These are phyloP conservation scores for Microtus pennsylvanicus DNA, from an alignment of 2,113 vertebrate genomes.

Conservation along the genomic window DNA sequence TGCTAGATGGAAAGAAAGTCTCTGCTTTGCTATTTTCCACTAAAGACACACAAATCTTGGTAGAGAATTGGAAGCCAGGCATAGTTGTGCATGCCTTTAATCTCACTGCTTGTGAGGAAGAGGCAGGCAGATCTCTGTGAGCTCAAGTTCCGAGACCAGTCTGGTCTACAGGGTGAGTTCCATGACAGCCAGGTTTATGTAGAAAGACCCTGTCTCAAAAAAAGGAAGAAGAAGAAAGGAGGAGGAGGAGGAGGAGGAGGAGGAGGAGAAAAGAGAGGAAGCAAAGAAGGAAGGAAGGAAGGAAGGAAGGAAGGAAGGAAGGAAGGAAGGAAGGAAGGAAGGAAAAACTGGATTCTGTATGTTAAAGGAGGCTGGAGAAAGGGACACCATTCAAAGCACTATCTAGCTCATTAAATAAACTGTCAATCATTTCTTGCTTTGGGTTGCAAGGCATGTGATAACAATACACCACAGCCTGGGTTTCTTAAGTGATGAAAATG, in stretches of 20 bases:
- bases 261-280: too few relatives aligned
- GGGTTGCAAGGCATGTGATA: background rate
- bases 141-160: background rate
- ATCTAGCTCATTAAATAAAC: background rate
- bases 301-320: background rate
- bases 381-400: background rate
- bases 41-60: background rate
- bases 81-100: background rate
- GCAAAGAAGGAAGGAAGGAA: too few relatives aligned
- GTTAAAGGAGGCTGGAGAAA: background rate
- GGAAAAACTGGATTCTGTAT: background rate
- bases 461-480: background rate
- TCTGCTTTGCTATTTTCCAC: background rate
- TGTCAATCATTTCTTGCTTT: background rate
- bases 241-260: too few relatives aligned
- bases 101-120: background rate
- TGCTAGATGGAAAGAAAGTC: background rate
- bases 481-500: background rate
- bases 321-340: background rate
- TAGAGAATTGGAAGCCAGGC: background rate
- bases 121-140: background rate
- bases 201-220: background rate
- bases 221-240: fast-evolving
- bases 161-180: background rate
- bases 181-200: background rate